Percentiles rank a stretch among this genome's conserved stretches.
phyloP scores from a whole-genome alignment of 2,888 invertebrate species.

The Drosophila paucipuncta region DNA sequence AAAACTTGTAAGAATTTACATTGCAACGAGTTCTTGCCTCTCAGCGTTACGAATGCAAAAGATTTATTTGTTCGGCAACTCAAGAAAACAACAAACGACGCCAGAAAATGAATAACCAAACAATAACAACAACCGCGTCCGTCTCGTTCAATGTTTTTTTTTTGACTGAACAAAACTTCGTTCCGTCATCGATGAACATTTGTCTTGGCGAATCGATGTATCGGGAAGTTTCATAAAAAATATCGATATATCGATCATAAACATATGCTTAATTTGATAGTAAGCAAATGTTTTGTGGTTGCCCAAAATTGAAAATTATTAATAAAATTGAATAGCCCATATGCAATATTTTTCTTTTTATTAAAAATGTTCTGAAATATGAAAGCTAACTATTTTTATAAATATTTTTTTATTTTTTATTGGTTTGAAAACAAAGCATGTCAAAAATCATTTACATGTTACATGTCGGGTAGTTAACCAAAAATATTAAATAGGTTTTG shows the following conservation, averaged over 20 bases:
- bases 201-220: slow-evolving; percentile 5
- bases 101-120: slow-evolving; percentile 63
- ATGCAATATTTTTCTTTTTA: not conserved
- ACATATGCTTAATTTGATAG: not conserved
- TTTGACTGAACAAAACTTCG: slow-evolving; percentile 45
- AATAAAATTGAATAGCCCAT: not conserved
- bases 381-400: not conserved
- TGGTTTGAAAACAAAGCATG: not conserved
- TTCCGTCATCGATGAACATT: slow-evolving; percentile 31
- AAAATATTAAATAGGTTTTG: slow-evolving; percentile 1
- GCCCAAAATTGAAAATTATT: not conserved
- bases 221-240: not conserved
- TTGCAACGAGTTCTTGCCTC: slow-evolving; percentile 34
- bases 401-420: not conserved
- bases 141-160: slow-evolving; percentile 46
- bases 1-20: slow-evolving; percentile 62
- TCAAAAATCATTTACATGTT: too few species aligned
- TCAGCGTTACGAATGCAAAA: slow-evolving; percentile 31
- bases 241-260: slow-evolving; percentile 6
- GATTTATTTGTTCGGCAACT: slow-evolving; percentile 56
- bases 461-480: not conserved
- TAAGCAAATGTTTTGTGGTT: not conserved
- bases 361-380: not conserved
- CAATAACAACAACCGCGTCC: slow-evolving; percentile 61
- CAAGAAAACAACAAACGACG: slow-evolving; percentile 66